These are phyloP conservation scores for Odocoileus hemionus DNA, from an alignment of 2,113 vertebrate genomes.

Conservation along the genomic window DNA sequence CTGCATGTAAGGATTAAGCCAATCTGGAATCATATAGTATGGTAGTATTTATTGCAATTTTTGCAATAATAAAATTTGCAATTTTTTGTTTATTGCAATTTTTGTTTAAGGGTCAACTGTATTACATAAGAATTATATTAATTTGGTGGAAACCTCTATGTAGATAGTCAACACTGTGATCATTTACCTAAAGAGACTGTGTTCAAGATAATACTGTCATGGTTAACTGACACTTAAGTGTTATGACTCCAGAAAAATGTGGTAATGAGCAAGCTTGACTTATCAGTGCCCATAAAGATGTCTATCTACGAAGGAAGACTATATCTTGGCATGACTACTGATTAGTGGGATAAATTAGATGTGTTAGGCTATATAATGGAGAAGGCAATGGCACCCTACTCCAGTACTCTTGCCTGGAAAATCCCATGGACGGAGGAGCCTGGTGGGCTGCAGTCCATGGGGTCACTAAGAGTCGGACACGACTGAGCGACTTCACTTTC, in stretches of 20 bases:
- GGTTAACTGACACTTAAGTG: not conserved
- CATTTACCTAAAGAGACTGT: not conserved
- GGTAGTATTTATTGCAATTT: not conserved
- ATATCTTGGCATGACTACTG: not conserved
- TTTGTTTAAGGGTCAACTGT: not conserved
- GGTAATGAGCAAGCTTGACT: not conserved
- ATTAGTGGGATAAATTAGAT: not conserved
- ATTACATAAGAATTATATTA: not conserved
- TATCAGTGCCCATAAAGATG: not conserved
- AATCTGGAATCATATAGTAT: not conserved
- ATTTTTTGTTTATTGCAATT: not conserved
- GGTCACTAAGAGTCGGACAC: no score
- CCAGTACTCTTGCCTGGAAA: no score
- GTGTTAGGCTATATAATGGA: not conserved
- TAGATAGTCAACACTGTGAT: not conserved
- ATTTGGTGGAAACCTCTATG: not conserved
- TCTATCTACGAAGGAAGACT: not conserved
- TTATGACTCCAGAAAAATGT: not conserved
- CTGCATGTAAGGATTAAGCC: not conserved
- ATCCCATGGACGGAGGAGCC: no score
- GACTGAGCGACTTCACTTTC: no score
- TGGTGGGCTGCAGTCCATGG: no score
- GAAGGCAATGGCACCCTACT: no score
- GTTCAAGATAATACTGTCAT: not conserved
- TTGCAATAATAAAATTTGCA: not conserved